Conservation (phyloP, 1,140 invertebrate genomes). For the Anoplophora glabripennis region DNA sequence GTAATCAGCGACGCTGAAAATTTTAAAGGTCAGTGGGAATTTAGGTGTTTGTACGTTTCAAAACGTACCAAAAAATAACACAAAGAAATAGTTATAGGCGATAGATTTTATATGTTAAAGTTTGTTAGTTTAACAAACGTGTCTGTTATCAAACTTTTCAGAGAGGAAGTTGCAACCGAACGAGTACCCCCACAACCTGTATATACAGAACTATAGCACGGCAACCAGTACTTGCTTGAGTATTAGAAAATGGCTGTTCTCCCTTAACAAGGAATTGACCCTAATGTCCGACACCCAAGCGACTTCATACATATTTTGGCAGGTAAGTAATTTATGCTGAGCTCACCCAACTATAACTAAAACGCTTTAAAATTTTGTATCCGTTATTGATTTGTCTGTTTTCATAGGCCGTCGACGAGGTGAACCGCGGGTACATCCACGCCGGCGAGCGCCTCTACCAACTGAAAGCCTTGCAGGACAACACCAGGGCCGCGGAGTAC, state of each 20-base stretch:
- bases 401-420: slow-evolving; percentile 91
- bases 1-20: too few relatives aligned
- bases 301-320: slow-evolving; percentile 75
- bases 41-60: too few relatives aligned
- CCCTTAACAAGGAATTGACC: slow-evolving; percentile 68
- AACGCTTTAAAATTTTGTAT: too few relatives aligned
- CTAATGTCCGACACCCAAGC: slow-evolving; percentile 63
- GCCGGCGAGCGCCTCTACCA: slow-evolving; percentile 90
- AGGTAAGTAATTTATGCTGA: slow-evolving; percentile 58
- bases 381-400: slow-evolving; percentile 42
- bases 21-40: too few relatives aligned
- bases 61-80: too few relatives aligned
- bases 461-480: slow-evolving; percentile 90
- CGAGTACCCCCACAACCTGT: slow-evolving; percentile 95
- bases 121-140: background rate
- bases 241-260: slow-evolving; percentile 93
- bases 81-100: background rate
- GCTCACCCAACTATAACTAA: too few relatives aligned
- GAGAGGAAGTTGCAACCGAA: slow-evolving; percentile 90
- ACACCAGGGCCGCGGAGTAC: slow-evolving; percentile 84
- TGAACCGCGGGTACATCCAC: slow-evolving; percentile 87
- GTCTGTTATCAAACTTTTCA: slow-evolving; percentile 49
- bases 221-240: slow-evolving; percentile 94
- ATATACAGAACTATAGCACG: slow-evolving; percentile 99
- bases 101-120: background rate